Conservation (phyloP, 2,797 vertebrate genomes). For the Melanotaenia maccullochi region DNA sequence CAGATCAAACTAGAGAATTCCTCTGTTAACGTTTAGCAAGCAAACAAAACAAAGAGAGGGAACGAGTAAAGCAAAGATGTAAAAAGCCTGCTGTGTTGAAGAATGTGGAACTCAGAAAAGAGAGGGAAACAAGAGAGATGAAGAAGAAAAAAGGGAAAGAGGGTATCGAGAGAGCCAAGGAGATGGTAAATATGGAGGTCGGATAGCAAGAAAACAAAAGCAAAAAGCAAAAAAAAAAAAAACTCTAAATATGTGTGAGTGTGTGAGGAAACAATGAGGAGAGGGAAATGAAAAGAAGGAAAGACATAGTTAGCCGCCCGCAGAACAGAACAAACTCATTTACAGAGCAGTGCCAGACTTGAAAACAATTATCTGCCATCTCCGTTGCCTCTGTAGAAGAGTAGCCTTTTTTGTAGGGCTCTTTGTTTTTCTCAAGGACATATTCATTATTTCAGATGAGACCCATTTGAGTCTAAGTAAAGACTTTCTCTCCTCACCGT, state of each 20-base stretch:
- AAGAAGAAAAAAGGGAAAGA: slow-evolving; percentile 48
- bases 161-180: slow-evolving; percentile 62
- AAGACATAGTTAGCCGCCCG: slow-evolving; percentile 69
- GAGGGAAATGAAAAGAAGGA: slow-evolving; percentile 74
- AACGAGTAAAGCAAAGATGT: slow-evolving; percentile 72
- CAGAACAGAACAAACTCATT: slow-evolving; percentile 84
- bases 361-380: slow-evolving; percentile 86
- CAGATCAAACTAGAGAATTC: slow-evolving; percentile 37
- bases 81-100: slow-evolving; percentile 66
- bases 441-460: slow-evolving; percentile 88
- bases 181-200: slow-evolving; percentile 76
- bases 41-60: slow-evolving; percentile 56
- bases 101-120: slow-evolving; percentile 51
- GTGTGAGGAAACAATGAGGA: slow-evolving; percentile 42
- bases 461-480: slow-evolving; percentile 85
- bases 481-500: slow-evolving; percentile 78
- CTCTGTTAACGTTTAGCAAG: slow-evolving; percentile 45
- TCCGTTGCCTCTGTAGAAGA: slow-evolving; percentile 74
- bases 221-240: slow-evolving; percentile 49
- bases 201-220: slow-evolving; percentile 76
- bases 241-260: slow-evolving; percentile 46
- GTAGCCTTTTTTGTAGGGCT: slow-evolving; percentile 75
- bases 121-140: slow-evolving; percentile 40
- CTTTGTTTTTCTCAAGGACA: slow-evolving; percentile 89
- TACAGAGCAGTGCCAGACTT: slow-evolving; percentile 81